phyloP scores from a whole-genome alignment of 2,113 vertebrate genomes.

The Erythrolamprus reginae region DNA sequence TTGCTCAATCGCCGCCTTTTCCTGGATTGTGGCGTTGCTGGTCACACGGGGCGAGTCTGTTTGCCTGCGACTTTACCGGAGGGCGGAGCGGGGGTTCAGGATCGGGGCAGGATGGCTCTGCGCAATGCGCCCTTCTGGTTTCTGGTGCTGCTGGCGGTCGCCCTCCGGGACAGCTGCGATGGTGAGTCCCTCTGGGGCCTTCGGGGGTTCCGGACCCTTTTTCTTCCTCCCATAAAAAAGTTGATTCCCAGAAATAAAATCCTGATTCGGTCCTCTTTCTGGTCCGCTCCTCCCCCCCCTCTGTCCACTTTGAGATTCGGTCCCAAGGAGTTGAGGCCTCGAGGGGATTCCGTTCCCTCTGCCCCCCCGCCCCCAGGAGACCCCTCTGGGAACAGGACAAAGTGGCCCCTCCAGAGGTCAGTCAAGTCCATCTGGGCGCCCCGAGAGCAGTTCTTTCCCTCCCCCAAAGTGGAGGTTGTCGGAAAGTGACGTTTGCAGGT shows the following conservation, averaged over 20 bases:
- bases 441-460: too few relatives aligned
- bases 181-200: not conserved
- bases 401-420: too few relatives aligned
- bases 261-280: not conserved
- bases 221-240: not conserved
- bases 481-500: too few relatives aligned
- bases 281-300: not conserved
- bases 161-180: not conserved
- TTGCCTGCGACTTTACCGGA: fast-evolving
- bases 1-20: not conserved
- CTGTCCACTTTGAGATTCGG: not conserved
- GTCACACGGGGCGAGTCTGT: fast-evolving
- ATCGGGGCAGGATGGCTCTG: not conserved
- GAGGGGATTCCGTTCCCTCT: too few relatives aligned
- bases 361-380: too few relatives aligned
- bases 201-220: not conserved
- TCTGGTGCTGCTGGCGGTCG: not conserved
- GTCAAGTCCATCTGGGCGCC: too few relatives aligned
- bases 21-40: not conserved
- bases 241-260: not conserved
- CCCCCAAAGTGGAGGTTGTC: too few relatives aligned
- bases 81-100: fast-evolving
- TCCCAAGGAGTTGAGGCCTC: too few relatives aligned
- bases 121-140: not conserved
- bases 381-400: too few relatives aligned